Evolutionary conservation across 1,140 invertebrate species (phyloP), one percentile per base, ranked within the genome.

Genomic region (Luehdorfia chinensis): DNA sequence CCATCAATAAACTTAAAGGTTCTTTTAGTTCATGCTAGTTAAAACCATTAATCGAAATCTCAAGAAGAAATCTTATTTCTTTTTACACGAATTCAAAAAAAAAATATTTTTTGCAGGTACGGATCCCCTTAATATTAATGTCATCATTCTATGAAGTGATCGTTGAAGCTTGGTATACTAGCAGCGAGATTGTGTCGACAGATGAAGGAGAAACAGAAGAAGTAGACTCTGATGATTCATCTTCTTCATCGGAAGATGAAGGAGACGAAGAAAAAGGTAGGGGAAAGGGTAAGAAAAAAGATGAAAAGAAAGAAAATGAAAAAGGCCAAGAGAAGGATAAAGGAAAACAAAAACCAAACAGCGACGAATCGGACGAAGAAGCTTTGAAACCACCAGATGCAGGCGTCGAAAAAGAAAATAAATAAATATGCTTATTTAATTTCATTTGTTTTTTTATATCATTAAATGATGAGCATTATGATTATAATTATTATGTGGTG

Each of bases 51-150:
- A n/a, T n/a, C n/a, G n/a, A n/a, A n/a, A n/a, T n/a, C n/a, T n/a
- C n/a, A n/a, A n/a, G n/a, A n/a, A n/a, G n/a, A n/a, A n/a, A n/a
- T n/a, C n/a, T n/a, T n/a, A n/a, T n/a, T n/a, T n/a, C n/a, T n/a
- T n/a, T n/a, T n/a, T n/a, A n/a, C n/a, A n/a, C n/a, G n/a, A n/a
- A n/a, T n/a, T n/a, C n/a, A n/a, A n/a, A n/a, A n/a, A n/a, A 15
- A 19, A 31, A 43, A 16, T 28, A 28, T 2, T 18, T 21, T 11
- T 47, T 39, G 0, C 50, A 67, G 64, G 36, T 67, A 5, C 36
- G 37, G 2, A 56, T 67, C 2, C 64, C 64, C 1, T 9, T 33
- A n/a, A 8, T 33, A n/a, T 9, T 15, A 1, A 16, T 33, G n/a
- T n/a, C 14, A 9, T 16, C 3, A 1, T 33, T 16, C 6, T 33